Percentiles rank a stretch among this genome's conserved stretches.
Evolutionary conservation across 2,888 invertebrate species (phyloP).

Genomic region (Rhagonycha fulva): DNA sequence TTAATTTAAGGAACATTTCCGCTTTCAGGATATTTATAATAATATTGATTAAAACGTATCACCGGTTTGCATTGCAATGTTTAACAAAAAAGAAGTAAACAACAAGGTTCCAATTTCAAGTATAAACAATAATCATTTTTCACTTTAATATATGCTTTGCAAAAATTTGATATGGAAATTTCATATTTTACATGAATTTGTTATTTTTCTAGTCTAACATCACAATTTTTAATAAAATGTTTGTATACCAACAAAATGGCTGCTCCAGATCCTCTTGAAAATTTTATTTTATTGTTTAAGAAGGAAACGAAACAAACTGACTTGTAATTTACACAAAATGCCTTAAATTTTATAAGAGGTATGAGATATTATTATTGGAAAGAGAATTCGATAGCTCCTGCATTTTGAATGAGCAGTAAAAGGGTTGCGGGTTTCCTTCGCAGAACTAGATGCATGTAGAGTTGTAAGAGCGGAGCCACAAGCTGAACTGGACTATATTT

Average conservation of each 20-base stretch:
- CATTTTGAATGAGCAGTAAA: neutral
- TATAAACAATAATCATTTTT: neutral
- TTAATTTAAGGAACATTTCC: conserved; percentile 29
- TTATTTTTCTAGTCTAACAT: neutral
- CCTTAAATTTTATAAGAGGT: neutral
- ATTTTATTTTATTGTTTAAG: too few species aligned
- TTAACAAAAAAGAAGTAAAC: too few species aligned
- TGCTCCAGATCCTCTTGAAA: too few species aligned
- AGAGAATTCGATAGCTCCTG: neutral
- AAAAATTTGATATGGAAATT: neutral
- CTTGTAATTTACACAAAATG: too few species aligned
- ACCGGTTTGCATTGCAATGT: neutral
- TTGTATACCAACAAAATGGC: too few species aligned
- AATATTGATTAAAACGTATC: conserved; percentile 22
- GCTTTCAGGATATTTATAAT: conserved; percentile 15
- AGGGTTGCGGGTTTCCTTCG: neutral
- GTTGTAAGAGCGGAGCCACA: too few species aligned
- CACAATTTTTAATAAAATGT: too few species aligned
- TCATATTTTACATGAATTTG: neutral
- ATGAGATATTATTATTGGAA: neutral
- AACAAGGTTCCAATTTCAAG: neutral
- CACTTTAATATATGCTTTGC: neutral
- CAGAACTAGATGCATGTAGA: neutral
- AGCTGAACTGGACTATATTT: neutral
- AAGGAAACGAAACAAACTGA: too few species aligned